Percentiles rank a stretch among this genome's conserved stretches.
Evolutionary conservation across 2,113 vertebrate species (phyloP).

Genomic region (Rhabdomys dilectus): DNA sequence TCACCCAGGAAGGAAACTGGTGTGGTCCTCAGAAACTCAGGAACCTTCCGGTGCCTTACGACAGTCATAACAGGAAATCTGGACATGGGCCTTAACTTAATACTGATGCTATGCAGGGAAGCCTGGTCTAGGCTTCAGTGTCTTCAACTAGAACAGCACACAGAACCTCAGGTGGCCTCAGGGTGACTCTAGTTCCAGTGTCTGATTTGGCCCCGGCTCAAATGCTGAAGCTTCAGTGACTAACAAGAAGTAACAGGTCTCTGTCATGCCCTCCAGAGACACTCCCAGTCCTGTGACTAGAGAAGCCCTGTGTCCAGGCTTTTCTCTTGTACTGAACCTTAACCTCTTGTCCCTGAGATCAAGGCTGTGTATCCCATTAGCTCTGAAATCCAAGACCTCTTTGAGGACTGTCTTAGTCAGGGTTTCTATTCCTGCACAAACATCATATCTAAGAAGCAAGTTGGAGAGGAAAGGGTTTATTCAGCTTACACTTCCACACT

Average conservation of each 20-base stretch:
- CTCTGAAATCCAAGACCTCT: neutral
- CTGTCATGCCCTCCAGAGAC: neutral
- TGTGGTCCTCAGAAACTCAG: neutral
- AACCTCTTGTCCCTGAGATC: neutral
- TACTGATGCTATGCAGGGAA: rapidly evolving
- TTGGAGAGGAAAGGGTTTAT: no score
- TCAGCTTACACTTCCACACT: no score
- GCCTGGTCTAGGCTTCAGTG: no score
- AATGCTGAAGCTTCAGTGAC: neutral
- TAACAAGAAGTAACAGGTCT: neutral
- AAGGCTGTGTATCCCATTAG: neutral
- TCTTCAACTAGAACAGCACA: rapidly evolving
- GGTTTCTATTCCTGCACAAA: no score
- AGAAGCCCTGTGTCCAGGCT: neutral
- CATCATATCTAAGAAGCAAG: no score
- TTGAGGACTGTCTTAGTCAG: neutral
- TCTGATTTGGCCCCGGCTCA: neutral
- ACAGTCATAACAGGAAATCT: neutral
- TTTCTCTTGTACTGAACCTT: neutral
- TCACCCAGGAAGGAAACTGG: neutral
- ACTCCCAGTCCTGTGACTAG: neutral
- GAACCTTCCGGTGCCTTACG: no score
- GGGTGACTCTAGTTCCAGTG: rapidly evolving
- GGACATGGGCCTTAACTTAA: neutral
- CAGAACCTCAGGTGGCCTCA: neutral